A percentile compares a stretch with the other conserved stretches of the same genome.
Evolutionary conservation across 2,797 vertebrate genomes (phyloP).

Genomic region (Sebastes jordani): DNA sequence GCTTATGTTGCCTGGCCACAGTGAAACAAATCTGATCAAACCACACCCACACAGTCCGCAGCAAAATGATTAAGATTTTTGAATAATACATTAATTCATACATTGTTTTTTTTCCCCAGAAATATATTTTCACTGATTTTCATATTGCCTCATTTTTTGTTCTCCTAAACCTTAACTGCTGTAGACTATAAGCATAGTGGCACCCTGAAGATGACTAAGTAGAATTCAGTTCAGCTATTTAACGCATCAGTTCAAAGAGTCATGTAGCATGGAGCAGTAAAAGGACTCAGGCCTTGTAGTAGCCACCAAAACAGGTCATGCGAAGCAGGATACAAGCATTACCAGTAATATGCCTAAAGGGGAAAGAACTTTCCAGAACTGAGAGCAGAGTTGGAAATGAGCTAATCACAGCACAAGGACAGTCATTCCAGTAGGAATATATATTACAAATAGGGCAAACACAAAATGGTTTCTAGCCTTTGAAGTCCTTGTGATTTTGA

Average conservation of each 20-base stretch:
- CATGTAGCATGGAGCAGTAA: conserved; percentile 5
- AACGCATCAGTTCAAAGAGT: conserved; percentile 31
- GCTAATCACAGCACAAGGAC: background rate
- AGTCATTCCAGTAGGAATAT: background rate
- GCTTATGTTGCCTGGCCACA: background rate
- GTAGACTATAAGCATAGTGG: background rate
- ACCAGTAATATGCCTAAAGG: background rate
- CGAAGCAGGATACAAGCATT: conserved; percentile 14
- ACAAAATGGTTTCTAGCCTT: background rate
- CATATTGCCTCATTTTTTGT: background rate
- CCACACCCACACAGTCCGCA: background rate
- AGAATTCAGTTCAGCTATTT: conserved; percentile 27
- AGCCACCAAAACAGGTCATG: conserved; percentile 40
- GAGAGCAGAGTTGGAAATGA: background rate
- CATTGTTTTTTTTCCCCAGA: too few species aligned
- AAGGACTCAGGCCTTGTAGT: background rate
- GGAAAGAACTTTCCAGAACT: background rate
- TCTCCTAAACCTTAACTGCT: background rate
- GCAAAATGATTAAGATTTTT: background rate
- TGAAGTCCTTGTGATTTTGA: background rate
- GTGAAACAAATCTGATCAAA: background rate
- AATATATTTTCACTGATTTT: background rate
- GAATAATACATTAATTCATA: background rate
- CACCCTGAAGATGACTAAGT: background rate
- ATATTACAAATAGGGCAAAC: background rate